These are phyloP conservation scores for Neogale vison DNA, from an alignment of 2,113 vertebrate genomes.

Conservation along the genomic window DNA sequence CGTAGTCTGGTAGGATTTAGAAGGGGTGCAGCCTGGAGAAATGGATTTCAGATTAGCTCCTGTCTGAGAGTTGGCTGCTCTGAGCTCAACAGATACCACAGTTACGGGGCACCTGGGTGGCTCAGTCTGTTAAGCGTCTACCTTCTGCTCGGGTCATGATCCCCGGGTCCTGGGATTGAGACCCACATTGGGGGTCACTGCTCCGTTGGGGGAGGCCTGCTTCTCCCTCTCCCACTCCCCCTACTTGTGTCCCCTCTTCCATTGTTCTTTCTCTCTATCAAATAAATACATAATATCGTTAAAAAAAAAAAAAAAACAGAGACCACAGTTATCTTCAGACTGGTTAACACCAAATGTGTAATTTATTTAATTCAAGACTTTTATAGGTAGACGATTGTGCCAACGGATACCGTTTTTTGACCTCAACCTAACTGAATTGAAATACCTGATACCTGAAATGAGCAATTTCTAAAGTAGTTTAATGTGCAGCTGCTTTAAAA, in stretches of 20 bases:
- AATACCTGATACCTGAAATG: not conserved
- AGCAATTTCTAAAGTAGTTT: slow-evolving; percentile 4
- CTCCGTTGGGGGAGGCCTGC: no score
- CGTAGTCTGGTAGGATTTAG: not conserved
- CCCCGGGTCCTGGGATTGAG: no score
- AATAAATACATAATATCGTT: no score
- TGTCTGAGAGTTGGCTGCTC: not conserved
- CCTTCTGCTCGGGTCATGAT: no score
- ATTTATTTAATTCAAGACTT: not conserved
- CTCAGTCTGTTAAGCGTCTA: no score
- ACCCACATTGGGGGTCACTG: no score
- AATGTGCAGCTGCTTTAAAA: slow-evolving; percentile 44
- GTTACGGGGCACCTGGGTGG: not conserved
- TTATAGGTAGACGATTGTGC: not conserved
- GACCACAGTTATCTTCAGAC: not conserved
- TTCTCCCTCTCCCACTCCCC: no score
- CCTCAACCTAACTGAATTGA: not conserved
- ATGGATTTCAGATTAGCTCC: not conserved
- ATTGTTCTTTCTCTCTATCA: no score
- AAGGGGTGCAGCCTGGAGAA: not conserved
- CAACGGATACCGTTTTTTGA: slow-evolving; percentile 5
- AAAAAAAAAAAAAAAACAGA: not conserved
- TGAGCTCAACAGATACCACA: not conserved
- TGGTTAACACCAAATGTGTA: not conserved
- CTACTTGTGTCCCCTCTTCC: no score